phyloP scores from a whole-genome alignment of 53 echinoderm and acorn worm species.

The Luidia sarsii region DNA sequence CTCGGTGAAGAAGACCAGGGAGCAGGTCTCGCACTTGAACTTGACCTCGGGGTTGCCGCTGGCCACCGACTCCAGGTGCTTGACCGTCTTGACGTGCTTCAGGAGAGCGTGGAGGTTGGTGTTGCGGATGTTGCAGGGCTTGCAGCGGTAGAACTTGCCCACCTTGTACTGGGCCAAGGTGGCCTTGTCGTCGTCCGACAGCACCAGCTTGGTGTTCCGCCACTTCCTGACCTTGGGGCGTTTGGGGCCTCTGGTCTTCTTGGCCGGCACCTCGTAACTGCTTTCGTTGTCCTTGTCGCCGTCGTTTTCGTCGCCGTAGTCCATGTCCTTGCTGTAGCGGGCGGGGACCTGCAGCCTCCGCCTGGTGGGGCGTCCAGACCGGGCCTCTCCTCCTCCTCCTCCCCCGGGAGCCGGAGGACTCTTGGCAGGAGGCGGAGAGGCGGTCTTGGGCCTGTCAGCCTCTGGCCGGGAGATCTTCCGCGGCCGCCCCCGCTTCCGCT shows the following conservation, averaged over 20 bases:
- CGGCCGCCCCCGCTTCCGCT: conserved; percentile 19
- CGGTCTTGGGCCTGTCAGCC: background rate
- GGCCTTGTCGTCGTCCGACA: conserved; percentile 6
- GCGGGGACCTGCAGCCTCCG: background rate
- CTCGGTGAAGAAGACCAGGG: conserved; percentile 9
- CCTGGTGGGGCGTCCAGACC: background rate
- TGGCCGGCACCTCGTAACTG: background rate
- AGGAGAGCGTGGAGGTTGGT: background rate
- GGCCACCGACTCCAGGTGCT: conserved; percentile 1
- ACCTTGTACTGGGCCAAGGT: background rate
- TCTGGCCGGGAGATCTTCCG: background rate
- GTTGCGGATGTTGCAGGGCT: background rate
- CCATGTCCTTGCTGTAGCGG: background rate
- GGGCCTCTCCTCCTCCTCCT: background rate
- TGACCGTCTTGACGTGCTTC: conserved; percentile 25
- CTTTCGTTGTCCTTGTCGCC: background rate
- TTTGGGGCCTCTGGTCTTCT: background rate
- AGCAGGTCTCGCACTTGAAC: conserved; percentile 11
- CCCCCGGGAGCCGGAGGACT: background rate
- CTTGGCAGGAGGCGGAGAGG: background rate
- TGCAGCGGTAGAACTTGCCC: conserved; percentile 6
- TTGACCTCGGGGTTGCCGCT: background rate
- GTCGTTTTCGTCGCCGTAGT: background rate
- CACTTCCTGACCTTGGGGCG: background rate
- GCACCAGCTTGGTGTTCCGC: background rate